These are phyloP conservation scores for Nemoura dubitans DNA, from an alignment of 2,888 invertebrate species.

Conservation along the genomic window DNA sequence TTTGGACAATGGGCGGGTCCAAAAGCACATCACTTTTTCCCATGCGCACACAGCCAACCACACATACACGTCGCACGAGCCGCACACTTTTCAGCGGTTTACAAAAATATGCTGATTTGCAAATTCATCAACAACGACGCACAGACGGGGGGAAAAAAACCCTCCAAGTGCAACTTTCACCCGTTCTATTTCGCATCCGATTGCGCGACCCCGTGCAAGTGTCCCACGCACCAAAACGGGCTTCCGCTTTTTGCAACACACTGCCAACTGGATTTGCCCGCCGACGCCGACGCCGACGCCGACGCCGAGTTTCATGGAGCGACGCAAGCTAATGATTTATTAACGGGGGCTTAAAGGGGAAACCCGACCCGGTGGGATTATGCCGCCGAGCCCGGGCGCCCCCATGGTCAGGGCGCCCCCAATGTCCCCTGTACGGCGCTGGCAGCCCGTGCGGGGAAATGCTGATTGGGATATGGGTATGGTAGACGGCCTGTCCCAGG, in stretches of 20 bases:
- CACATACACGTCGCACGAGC: too few species aligned
- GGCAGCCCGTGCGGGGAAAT: background rate
- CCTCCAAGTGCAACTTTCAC: background rate
- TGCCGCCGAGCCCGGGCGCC: background rate
- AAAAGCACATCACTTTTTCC: too few species aligned
- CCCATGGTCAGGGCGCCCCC: background rate
- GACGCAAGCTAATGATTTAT: background rate
- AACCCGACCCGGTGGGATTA: background rate
- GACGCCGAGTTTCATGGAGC: background rate
- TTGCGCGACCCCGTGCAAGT: background rate
- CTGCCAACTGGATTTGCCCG: background rate
- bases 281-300: background rate
- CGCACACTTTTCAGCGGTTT: too few species aligned
- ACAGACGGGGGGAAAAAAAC: background rate
- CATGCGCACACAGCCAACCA: too few species aligned
- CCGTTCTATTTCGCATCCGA: background rate
- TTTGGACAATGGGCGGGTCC: too few species aligned
- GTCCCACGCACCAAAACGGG: background rate
- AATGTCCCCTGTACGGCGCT: too few species aligned
- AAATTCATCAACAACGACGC: background rate
- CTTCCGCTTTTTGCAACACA: background rate
- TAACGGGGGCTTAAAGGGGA: slow-evolving; percentile 12
- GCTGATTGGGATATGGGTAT: background rate
- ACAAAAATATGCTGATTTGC: background rate
- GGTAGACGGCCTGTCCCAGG: background rate